Evolutionary conservation across 2,797 vertebrate species (phyloP).

Genomic region (Anableps anableps): DNA sequence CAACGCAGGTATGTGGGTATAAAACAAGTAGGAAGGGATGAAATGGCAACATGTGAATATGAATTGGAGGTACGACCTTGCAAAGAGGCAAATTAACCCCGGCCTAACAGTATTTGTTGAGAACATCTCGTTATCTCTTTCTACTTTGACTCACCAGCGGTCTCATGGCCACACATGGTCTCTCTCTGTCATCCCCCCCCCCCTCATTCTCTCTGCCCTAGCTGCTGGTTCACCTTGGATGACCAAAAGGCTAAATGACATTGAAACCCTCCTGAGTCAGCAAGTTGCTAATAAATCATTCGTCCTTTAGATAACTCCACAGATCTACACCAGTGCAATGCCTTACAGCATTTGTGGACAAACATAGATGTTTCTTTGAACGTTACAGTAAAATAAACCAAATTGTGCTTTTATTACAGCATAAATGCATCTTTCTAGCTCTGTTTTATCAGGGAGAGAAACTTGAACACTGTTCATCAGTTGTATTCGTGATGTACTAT

Average conservation of each 20-base stretch:
- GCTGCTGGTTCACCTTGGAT: conserved; percentile 39
- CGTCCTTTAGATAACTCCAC: conserved; percentile 14
- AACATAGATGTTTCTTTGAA: neutral
- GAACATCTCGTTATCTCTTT: conserved; percentile 2
- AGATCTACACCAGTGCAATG: conserved; percentile 3
- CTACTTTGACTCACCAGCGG: conserved; percentile 11
- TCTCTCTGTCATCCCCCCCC: conserved; percentile 12
- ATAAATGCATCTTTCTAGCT: neutral
- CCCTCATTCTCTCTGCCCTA: conserved; percentile 22
- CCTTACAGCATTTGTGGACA: conserved; percentile 8
- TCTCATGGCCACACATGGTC: conserved; percentile 6
- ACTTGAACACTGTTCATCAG: neutral
- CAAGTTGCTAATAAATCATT: conserved; percentile 38
- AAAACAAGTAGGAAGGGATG: neutral
- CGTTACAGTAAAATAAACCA: neutral
- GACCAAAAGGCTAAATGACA: conserved; percentile 46
- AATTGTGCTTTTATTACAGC: neutral
- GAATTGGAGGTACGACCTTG: neutral
- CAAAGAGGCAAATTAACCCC: neutral
- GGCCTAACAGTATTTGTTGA: neutral
- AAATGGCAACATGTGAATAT: neutral
- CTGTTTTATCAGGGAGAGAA: neutral
- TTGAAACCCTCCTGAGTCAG: conserved; percentile 50
- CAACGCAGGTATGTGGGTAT: no score
- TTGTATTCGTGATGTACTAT: neutral